phyloP scores from a whole-genome alignment of 53 echinoderm and acorn worm genomes.

The Paracentrotus lividus region DNA sequence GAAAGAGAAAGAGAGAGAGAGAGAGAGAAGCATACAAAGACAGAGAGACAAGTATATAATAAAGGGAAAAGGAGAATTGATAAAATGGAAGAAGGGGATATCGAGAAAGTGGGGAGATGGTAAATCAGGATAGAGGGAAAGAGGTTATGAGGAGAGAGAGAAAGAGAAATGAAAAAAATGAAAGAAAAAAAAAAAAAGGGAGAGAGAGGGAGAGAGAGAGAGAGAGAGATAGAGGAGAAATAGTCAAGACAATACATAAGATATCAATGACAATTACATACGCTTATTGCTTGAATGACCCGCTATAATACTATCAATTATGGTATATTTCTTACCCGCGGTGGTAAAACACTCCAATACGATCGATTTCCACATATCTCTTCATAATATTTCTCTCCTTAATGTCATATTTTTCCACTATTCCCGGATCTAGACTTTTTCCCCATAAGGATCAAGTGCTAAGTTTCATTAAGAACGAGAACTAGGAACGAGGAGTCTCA shows the following conservation, averaged over 20 bases:
- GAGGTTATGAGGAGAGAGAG: background rate
- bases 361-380: conserved; percentile 28
- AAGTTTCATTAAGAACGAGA: conserved; percentile 13
- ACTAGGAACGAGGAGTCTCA: background rate
- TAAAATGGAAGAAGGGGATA: background rate
- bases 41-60: background rate
- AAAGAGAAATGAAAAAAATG: background rate
- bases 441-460: conserved; percentile 29
- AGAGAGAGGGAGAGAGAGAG: background rate
- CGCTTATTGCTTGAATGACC: conserved; percentile 29
- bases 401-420: conserved; percentile 1
- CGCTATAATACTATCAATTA: conserved; percentile 56
- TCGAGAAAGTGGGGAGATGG: background rate
- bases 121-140: background rate
- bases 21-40: background rate
- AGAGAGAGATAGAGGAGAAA: conserved; percentile 3
- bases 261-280: conserved; percentile 38
- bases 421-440: background rate
- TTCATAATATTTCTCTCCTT: conserved; percentile 20
- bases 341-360: conserved; percentile 58
- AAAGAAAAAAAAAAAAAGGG: background rate
- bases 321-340: conserved; percentile 29
- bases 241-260: too few species aligned
- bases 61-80: background rate
- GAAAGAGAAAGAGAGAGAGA: background rate